These are phyloP conservation scores for Aix galericulata DNA, from an alignment of 2,113 vertebrate genomes.

Conservation along the genomic window DNA sequence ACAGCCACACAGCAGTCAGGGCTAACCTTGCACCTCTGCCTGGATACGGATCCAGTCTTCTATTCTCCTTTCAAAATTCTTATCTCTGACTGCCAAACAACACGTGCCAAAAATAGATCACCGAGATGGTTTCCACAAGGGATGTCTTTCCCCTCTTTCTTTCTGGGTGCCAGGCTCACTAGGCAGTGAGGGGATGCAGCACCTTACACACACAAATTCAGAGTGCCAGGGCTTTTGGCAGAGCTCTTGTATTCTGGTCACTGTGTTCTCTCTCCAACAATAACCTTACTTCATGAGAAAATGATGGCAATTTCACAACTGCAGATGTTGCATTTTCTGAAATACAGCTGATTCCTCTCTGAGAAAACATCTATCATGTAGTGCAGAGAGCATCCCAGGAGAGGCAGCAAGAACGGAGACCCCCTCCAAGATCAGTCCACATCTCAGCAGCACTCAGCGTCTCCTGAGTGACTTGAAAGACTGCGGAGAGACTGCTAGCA, in stretches of 20 bases:
- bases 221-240: not conserved
- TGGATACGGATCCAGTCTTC: no score
- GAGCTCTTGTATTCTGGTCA: fast-evolving
- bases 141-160: no score
- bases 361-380: not conserved
- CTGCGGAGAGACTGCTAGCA: not conserved
- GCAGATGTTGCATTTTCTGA: not conserved
- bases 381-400: not conserved
- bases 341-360: not conserved
- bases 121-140: no score
- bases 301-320: not conserved
- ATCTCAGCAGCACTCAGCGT: not conserved
- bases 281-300: not conserved
- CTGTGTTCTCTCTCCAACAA: not conserved
- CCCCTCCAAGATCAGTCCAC: not conserved
- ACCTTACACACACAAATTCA: not conserved
- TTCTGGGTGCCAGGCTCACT: not conserved
- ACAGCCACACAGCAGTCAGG: not conserved
- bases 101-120: no score
- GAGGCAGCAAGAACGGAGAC: not conserved
- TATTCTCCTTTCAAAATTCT: no score
- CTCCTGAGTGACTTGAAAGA: not conserved
- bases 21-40: no score
- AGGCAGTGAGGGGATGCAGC: not conserved
- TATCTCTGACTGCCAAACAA: no score